phyloP scores from a whole-genome alignment of 2,113 vertebrate species.

The Hippocampus guttulatus region DNA sequence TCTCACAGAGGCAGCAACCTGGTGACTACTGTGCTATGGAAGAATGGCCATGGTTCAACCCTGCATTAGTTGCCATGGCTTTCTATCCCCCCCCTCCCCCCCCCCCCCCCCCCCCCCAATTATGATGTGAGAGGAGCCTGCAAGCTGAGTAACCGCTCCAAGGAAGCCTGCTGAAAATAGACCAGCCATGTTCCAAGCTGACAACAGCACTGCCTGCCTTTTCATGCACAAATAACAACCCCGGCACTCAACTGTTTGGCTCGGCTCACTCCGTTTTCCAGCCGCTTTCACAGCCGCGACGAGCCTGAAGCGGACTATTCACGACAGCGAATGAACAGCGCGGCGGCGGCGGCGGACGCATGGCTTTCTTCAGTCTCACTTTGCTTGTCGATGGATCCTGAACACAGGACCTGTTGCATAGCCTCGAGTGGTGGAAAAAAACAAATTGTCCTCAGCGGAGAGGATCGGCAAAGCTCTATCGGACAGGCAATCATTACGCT shows the following conservation, averaged over 20 bases:
- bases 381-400: conserved; percentile 15
- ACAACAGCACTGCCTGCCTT: conserved; percentile 53
- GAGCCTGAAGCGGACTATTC: conserved; percentile 5
- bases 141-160: conserved; percentile 72
- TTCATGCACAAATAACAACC: conserved; percentile 47
- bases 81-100: conserved; percentile 38
- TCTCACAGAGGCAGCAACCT: conserved; percentile 28
- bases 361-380: background rate
- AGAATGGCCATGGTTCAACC: conserved; percentile 53
- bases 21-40: conserved; percentile 47
- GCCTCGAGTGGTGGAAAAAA: conserved; percentile 5
- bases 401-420: conserved; percentile 29
- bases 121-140: conserved; percentile 63
- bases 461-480: background rate
- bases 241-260: conserved; percentile 36
- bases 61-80: conserved; percentile 73
- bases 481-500: conserved; percentile 28
- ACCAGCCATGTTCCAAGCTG: conserved; percentile 55
- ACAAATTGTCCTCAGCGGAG: background rate
- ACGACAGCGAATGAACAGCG: conserved; percentile 6
- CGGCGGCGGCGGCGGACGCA: background rate
- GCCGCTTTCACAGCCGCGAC: conserved; percentile 10
- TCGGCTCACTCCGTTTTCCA: conserved; percentile 17
- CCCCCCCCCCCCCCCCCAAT: conserved; percentile 32
- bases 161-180: conserved; percentile 70